Evolutionary conservation across 2,888 invertebrate species (phyloP).

Genomic region (Rhabditophanes sp.): DNA sequence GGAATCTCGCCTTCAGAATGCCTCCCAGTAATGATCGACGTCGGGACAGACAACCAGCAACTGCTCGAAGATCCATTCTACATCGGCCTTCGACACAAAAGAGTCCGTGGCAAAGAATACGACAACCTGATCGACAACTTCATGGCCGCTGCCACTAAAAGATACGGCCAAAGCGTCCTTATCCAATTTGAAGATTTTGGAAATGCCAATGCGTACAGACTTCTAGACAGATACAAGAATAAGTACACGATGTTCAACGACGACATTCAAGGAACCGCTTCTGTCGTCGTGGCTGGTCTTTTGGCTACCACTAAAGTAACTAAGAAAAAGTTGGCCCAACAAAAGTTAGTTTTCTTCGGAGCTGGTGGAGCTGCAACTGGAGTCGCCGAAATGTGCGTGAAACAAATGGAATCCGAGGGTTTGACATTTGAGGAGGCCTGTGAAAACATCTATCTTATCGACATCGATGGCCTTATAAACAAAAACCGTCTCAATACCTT

Average conservation of each 20-base stretch:
- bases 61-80: slow-evolving; percentile 82
- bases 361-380: slow-evolving; percentile 91
- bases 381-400: slow-evolving; percentile 74
- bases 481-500: slow-evolving; percentile 49
- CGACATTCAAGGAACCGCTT: slow-evolving; percentile 92
- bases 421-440: slow-evolving; percentile 65
- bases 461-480: slow-evolving; percentile 82
- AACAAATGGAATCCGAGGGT: slow-evolving; percentile 72
- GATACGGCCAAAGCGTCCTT: slow-evolving; percentile 49
- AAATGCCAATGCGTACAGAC: slow-evolving; percentile 83
- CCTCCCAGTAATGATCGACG: slow-evolving; percentile 80
- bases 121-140: slow-evolving; percentile 91
- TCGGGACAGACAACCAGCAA: slow-evolving; percentile 45
- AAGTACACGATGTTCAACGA: slow-evolving; percentile 91
- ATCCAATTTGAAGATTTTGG: slow-evolving; percentile 93
- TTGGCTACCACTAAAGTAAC: slow-evolving; percentile 71
- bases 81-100: slow-evolving; percentile 71
- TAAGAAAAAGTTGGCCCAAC: slow-evolving; percentile 63
- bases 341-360: slow-evolving; percentile 78
- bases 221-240: slow-evolving; percentile 73
- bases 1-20: slow-evolving; percentile 83
- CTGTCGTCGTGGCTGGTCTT: slow-evolving; percentile 84
- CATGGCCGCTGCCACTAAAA: slow-evolving; percentile 56
- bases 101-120: slow-evolving; percentile 67
- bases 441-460: slow-evolving; percentile 76